Base-by-base conservation (phyloP, 2,797 vertebrate genomes). In the Pelochelys cantorii region DNA sequence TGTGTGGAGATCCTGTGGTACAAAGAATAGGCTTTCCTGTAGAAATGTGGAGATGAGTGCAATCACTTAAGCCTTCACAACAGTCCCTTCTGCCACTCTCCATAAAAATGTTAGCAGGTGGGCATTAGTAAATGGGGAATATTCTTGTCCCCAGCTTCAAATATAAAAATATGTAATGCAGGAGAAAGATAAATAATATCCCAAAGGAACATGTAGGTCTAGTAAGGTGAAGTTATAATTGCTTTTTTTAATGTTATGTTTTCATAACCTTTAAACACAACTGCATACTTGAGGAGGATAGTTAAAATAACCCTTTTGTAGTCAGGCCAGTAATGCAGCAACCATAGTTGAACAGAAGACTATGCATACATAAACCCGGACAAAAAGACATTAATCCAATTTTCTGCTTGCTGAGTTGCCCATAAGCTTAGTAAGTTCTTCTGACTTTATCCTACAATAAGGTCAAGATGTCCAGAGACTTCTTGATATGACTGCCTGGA, bases 401-500 rank as follows among this genome's bases (percentile, higher is more conserved):
- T 74, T 90, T 88, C 80, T 89, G 80, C 87, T 82, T 90, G 77
- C 53, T 29, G 48, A 17, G 14, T 59, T 88, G 79, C 53, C 65
- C 56, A 52, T 8, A 37, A 85, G 68, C 83, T 83, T n/a, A 92
- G 53, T 56, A 84, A 80, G 22, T 34, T 56, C n/a, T 83, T 62
- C 48, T 62, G 84, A 60, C 57, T 83, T 88, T 95, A 83, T 81
- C 5, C 79, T 93, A 4, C n/a, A 87, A 52, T 37, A 93, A 87
- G 59, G 60, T 77, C 52, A 81, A 93, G 90, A 81, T 34, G 87
- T 91, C 2, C 68, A 88, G 54, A 92, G 71, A 79, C 48, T 74
- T 55, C 29, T 79, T 90, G 71, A 87, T 85, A 90, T 94, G 85
- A 88, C 89, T 92, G 83, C 86, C 55, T 88, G 88, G 84, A 23